These are phyloP conservation scores for Diprion similis DNA, from an alignment of 1,140 invertebrate genomes.

Conservation along the genomic window DNA sequence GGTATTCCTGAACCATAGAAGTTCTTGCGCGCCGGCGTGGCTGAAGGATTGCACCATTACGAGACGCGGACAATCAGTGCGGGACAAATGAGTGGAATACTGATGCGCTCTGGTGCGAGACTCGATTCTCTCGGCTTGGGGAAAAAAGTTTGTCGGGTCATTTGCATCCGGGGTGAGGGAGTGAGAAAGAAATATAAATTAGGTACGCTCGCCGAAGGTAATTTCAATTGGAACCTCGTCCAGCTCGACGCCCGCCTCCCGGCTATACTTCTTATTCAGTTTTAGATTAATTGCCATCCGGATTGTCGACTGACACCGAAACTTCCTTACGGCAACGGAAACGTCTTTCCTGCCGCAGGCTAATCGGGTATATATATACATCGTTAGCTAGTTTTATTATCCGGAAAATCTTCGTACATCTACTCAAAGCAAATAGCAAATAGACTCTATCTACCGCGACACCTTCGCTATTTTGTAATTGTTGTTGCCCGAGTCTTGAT, in stretches of 20 bases:
- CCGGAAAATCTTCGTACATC: too few species aligned
- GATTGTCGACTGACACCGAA: not conserved
- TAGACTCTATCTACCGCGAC: too few species aligned
- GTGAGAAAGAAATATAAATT: slow-evolving; percentile 6
- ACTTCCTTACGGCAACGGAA: not conserved
- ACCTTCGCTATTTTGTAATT: too few species aligned
- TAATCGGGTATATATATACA: too few species aligned
- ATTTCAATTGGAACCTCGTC: not conserved
- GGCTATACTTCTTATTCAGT: too few species aligned
- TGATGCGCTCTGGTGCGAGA: slow-evolving; percentile 30
- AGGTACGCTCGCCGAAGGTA: not conserved
- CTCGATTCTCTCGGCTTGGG: not conserved
- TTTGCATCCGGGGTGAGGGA: not conserved
- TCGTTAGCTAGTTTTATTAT: too few species aligned
- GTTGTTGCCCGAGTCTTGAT: too few species aligned
- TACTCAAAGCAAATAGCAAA: too few species aligned
- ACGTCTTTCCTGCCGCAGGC: not conserved
- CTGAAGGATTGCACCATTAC: slow-evolving; percentile 44
- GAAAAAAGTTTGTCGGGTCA: not conserved
- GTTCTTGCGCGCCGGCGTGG: slow-evolving; percentile 13
- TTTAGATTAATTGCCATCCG: too few species aligned
- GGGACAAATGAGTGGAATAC: slow-evolving; percentile 50
- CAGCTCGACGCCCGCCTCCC: too few species aligned
- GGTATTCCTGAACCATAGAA: slow-evolving; percentile 8
- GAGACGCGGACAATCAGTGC: slow-evolving; percentile 45